These are phyloP conservation scores for Drosophila aff. DNA, from an alignment of 1,140 invertebrate species.

Conservation along the genomic window DNA sequence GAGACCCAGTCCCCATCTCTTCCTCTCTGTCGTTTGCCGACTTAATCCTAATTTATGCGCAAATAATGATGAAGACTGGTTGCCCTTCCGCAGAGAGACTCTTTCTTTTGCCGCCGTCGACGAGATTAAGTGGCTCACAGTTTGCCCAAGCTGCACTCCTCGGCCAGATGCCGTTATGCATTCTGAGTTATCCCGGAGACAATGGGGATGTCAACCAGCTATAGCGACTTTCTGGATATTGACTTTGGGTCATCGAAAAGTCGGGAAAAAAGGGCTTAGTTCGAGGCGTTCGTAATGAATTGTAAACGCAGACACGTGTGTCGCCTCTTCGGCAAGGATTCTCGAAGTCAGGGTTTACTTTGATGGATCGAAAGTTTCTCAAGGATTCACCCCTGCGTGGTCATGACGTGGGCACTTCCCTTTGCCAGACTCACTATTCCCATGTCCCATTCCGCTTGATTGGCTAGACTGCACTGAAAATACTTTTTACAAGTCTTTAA, in stretches of 20 bases:
- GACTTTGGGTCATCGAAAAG: conserved; percentile 67
- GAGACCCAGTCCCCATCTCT: conserved; percentile 21
- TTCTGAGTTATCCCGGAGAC: conserved; percentile 35
- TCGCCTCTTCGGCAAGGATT: conserved; percentile 18
- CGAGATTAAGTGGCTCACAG: conserved; percentile 76
- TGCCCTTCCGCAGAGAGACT: conserved; percentile 29
- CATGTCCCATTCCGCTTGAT: conserved; percentile 60
- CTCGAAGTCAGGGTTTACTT: conserved; percentile 17
- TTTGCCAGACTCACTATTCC: neutral
- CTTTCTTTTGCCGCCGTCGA: conserved; percentile 52
- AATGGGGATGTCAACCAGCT: conserved; percentile 50
- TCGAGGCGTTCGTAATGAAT: conserved; percentile 72
- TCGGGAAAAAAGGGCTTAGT: conserved; percentile 41
- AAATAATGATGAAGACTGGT: conserved; percentile 76
- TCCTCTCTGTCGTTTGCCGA: neutral
- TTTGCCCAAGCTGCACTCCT: conserved; percentile 53
- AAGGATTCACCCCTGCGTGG: conserved; percentile 33
- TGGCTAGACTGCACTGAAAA: conserved; percentile 20
- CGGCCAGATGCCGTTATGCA: conserved; percentile 70
- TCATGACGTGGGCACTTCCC: conserved; percentile 24
- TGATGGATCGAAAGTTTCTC: conserved; percentile 43
- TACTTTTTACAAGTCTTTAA: neutral
- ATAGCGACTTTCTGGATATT: conserved; percentile 33
- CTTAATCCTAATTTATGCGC: conserved; percentile 82
- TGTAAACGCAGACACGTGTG: conserved; percentile 78